Conservation (phyloP, 2,113 vertebrate genomes). For the Perca fluviatilis region DNA sequence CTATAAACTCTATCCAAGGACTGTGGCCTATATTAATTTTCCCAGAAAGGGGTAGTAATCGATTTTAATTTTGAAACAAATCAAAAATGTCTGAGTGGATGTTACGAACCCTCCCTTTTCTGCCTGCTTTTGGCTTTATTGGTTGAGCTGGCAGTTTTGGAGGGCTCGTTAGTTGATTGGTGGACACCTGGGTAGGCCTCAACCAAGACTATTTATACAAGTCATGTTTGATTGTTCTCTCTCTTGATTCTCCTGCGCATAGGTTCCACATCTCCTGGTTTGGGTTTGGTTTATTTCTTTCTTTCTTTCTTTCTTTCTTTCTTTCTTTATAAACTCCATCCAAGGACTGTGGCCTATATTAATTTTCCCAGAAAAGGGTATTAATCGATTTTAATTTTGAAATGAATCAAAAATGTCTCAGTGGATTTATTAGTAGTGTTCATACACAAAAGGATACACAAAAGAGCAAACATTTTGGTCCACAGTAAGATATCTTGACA, state of each 20-base stretch:
- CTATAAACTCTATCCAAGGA: not conserved
- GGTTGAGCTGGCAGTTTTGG: too few species aligned
- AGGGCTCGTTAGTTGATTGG: too few species aligned
- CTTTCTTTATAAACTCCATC: conserved; percentile 5
- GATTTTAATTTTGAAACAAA: not conserved
- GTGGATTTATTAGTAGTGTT: not conserved
- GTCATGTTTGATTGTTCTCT: too few species aligned
- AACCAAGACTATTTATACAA: too few species aligned
- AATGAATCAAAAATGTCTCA: not conserved
- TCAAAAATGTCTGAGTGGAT: not conserved
- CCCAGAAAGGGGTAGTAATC: not conserved
- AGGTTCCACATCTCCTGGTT: too few species aligned
- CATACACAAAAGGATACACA: not conserved
- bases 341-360: not conserved
- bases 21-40: not conserved
- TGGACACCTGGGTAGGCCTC: too few species aligned
- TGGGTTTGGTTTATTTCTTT: too few species aligned
- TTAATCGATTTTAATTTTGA: not conserved
- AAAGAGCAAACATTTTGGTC: not conserved
- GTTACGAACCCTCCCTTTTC: too few species aligned
- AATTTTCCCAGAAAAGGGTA: not conserved
- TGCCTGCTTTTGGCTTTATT: too few species aligned
- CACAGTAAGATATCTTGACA: not conserved
- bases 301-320: too few species aligned
- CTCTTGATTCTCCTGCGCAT: too few species aligned